Percentiles rank a stretch among this genome's conserved stretches.
Evolutionary conservation across 1,140 invertebrate species (phyloP).

Genomic region (Drosophila ercepeae): DNA sequence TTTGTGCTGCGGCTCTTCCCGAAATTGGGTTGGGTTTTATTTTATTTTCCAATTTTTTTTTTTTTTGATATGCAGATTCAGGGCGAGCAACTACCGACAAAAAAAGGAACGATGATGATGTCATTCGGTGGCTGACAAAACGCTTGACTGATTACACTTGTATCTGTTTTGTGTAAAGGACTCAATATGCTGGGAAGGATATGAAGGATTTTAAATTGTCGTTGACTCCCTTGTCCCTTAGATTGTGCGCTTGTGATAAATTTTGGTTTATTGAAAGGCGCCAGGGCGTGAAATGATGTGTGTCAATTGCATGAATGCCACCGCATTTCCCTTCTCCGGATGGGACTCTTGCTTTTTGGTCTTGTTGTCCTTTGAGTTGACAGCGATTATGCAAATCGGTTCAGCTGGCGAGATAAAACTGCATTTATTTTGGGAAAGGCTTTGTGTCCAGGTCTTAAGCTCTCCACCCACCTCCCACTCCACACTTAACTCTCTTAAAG

Average conservation of each 20-base stretch:
- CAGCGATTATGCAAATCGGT: constrained; percentile 78
- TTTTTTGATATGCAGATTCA: constrained; percentile 77
- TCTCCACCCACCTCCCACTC: constrained; percentile 12
- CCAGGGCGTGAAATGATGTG: constrained; percentile 84
- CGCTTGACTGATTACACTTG: constrained; percentile 83
- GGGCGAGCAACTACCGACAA: not conserved
- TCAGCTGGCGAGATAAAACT: constrained; percentile 39
- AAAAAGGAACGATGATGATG: constrained; percentile 53
- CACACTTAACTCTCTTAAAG: constrained; percentile 9
- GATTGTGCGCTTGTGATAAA: constrained; percentile 74
- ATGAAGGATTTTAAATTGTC: constrained; percentile 78
- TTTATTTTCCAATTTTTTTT: constrained; percentile 19
- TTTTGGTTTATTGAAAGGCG: constrained; percentile 84
- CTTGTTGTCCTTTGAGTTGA: constrained; percentile 51
- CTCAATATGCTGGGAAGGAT: constrained; percentile 66
- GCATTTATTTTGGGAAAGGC: constrained; percentile 54
- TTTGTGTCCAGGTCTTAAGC: constrained; percentile 50
- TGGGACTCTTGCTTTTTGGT: constrained; percentile 31
- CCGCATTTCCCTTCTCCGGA: constrained; percentile 23
- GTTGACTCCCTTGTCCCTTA: constrained; percentile 51
- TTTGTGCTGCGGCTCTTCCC: constrained; percentile 31
- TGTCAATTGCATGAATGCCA: constrained; percentile 82
- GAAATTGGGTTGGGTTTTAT: constrained; percentile 52
- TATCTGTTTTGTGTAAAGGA: constrained; percentile 69
- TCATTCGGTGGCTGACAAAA: constrained; percentile 76